phyloP scores from a whole-genome alignment of 2,113 vertebrate genomes.

The Trachemys scripta region DNA sequence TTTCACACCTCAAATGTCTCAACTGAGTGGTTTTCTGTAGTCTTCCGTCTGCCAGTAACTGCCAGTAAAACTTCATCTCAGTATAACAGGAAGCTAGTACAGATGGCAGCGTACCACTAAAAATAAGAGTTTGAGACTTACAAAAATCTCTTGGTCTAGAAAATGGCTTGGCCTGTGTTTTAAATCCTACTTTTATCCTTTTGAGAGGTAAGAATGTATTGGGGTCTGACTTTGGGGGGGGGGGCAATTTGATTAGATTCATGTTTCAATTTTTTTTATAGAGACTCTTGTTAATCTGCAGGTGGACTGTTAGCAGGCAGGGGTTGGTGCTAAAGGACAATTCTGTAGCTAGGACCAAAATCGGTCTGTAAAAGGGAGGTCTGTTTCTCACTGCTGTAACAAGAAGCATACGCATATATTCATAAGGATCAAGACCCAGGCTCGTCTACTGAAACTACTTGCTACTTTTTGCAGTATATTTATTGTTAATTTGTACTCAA shows the following conservation, averaged over 20 bases:
- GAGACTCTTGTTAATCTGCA: background rate
- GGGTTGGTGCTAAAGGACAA: background rate
- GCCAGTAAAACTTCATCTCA: background rate
- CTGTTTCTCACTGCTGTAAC: background rate
- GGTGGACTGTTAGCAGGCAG: rapidly evolving
- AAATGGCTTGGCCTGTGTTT: background rate
- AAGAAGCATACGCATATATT: background rate
- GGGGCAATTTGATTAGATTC: background rate
- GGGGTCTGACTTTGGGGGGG: background rate
- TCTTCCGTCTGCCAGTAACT: background rate
- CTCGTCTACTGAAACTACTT: background rate
- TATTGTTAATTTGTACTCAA: rapidly evolving
- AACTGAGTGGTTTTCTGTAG: background rate
- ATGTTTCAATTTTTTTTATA: background rate
- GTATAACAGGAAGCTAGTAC: background rate
- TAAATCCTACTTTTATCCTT: background rate
- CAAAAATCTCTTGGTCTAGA: background rate
- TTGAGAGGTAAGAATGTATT: background rate
- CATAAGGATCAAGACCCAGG: background rate
- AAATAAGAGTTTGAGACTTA: background rate
- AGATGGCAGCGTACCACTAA: background rate
- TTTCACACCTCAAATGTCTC: background rate
- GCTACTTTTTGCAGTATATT: rapidly evolving
- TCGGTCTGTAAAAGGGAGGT: rapidly evolving
- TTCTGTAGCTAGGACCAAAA: no score